Evolutionary conservation across 2,888 invertebrate genomes (phyloP).

Genomic region (Dysmachus trigonus): DNA sequence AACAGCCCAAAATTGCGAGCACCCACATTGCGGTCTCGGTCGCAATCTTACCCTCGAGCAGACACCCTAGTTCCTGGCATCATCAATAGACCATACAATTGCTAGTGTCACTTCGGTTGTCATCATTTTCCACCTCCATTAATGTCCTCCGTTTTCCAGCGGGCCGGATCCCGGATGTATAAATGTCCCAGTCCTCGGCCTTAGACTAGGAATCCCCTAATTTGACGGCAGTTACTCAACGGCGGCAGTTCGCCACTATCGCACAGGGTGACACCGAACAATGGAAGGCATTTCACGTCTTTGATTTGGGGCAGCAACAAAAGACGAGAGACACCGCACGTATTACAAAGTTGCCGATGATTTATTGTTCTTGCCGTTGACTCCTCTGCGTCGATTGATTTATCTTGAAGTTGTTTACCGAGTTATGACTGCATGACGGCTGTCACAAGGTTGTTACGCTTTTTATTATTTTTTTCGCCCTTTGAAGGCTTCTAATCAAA

Average conservation of each 20-base stretch:
- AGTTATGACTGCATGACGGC: constrained; percentile 10
- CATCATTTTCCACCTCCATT: constrained; percentile 28
- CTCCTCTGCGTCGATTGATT: constrained; percentile 18
- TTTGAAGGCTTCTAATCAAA: background rate
- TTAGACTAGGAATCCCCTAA: background rate
- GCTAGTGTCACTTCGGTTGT: constrained; percentile 14
- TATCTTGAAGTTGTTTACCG: constrained; percentile 15
- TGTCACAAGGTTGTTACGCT: constrained; percentile 24
- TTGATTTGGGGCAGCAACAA: constrained; percentile 13
- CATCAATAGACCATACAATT: background rate
- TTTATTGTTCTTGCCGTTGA: constrained; percentile 12
- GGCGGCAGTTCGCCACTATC: background rate
- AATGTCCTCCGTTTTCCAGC: background rate
- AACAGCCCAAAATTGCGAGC: background rate
- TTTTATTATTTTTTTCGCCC: constrained; percentile 1
- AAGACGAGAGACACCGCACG: constrained; percentile 18
- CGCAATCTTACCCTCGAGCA: background rate
- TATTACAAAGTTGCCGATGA: constrained; percentile 32
- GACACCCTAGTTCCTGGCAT: background rate
- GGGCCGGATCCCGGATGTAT: background rate
- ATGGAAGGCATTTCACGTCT: constrained; percentile 2
- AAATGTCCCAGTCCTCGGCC: background rate
- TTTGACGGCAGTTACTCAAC: constrained; percentile 19
- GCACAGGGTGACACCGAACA: constrained; percentile 8
- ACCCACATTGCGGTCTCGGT: background rate